Evolutionary conservation across 2,797 vertebrate genomes (phyloP).

Genomic region (Cichlasoma orientale): DNA sequence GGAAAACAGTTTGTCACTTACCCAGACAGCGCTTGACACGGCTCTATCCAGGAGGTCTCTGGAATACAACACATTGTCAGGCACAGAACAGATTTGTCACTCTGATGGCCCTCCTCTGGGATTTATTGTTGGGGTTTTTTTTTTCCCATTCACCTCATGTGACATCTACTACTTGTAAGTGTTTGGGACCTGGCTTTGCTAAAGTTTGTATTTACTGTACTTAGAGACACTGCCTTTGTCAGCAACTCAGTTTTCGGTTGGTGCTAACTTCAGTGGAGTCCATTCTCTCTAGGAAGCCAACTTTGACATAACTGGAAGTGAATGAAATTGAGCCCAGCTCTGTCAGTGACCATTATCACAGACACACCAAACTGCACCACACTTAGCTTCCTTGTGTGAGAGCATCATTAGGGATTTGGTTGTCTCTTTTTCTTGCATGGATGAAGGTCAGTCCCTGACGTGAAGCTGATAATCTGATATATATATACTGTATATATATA

Average conservation of each 20-base stretch:
- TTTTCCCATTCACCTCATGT: slow-evolving; percentile 43
- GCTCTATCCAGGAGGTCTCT: slow-evolving; percentile 57
- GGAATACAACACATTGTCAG: slow-evolving; percentile 64
- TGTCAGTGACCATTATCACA: slow-evolving; percentile 26
- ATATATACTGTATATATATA: too few relatives aligned
- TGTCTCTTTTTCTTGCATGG: slow-evolving; percentile 6
- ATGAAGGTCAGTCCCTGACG: slow-evolving; percentile 1
- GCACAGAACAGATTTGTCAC: slow-evolving; percentile 62
- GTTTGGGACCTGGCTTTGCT: slow-evolving; percentile 26
- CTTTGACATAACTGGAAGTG: slow-evolving; percentile 25
- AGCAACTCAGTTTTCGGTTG: neutral
- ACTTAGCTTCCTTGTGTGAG: neutral
- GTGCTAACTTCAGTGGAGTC: neutral
- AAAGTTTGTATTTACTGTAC: slow-evolving; percentile 31
- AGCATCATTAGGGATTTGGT: slow-evolving; percentile 28
- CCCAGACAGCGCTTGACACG: slow-evolving; percentile 62
- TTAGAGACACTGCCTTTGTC: neutral
- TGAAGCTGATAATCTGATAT: slow-evolving; percentile 12
- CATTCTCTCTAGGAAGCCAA: neutral
- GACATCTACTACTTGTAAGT: slow-evolving; percentile 31
- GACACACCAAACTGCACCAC: neutral
- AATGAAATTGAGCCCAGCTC: slow-evolving; percentile 20
- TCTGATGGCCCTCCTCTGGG: slow-evolving; percentile 47
- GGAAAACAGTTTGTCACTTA: slow-evolving; percentile 74
- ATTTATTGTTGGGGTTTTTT: slow-evolving; percentile 42